These are phyloP conservation scores for Strix uralensis DNA, from an alignment of 2,113 vertebrate species.

Conservation along the genomic window DNA sequence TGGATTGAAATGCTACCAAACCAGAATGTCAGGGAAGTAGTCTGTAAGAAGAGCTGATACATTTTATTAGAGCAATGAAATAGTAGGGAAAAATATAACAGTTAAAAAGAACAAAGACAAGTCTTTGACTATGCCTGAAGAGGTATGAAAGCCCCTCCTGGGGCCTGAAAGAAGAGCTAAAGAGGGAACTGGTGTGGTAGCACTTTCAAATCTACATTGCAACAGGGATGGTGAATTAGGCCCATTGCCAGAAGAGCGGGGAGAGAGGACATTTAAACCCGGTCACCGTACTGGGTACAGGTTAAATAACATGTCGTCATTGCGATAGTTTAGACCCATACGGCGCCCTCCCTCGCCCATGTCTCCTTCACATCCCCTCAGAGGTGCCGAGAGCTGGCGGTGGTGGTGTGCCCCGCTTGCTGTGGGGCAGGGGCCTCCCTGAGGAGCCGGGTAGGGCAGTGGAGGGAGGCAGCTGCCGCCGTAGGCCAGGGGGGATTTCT, in stretches of 20 bases:
- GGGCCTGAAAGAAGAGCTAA: not conserved
- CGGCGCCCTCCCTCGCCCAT: not conserved
- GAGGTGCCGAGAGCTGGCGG: not conserved
- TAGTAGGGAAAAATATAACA: not conserved
- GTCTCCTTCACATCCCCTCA: not conserved
- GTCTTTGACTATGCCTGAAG: not conserved
- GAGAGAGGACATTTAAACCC: not conserved
- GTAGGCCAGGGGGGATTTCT: not conserved
- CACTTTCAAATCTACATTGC: rapidly evolving
- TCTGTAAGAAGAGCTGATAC: not conserved
- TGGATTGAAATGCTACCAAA: not conserved
- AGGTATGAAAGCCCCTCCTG: not conserved
- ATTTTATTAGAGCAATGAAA: slow-evolving; percentile 1
- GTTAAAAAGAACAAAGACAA: not conserved
- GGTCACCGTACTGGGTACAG: slow-evolving; percentile 37
- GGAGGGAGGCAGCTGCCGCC: not conserved
- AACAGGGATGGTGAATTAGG: not conserved
- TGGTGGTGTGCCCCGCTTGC: not conserved
- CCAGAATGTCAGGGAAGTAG: not conserved
- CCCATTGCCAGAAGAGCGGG: not conserved
- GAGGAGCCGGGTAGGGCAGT: not conserved
- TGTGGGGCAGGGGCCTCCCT: slow-evolving; percentile 10
- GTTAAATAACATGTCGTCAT: slow-evolving; percentile 5
- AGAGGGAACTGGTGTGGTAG: not conserved
- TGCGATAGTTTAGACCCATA: not conserved